phyloP scores from a whole-genome alignment of 2,888 invertebrate genomes.

The Tetheella fluctuosa region DNA sequence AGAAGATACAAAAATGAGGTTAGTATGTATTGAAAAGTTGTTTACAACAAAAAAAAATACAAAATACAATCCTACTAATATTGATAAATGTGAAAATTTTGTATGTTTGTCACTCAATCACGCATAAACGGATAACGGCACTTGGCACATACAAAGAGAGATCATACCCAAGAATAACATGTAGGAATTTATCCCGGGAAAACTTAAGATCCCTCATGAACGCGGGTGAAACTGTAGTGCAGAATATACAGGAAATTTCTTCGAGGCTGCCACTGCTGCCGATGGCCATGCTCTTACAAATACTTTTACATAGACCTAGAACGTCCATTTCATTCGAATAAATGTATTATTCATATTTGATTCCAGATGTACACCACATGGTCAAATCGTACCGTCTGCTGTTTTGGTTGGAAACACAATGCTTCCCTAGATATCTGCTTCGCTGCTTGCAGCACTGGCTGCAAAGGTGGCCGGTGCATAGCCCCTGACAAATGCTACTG shows the following conservation, averaged over 20 bases:
- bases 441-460: slow-evolving; percentile 79
- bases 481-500: slow-evolving; percentile 68
- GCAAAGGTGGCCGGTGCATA: slow-evolving; percentile 70
- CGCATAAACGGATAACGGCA: not conserved
- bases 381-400: slow-evolving; percentile 62
- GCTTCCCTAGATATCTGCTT: slow-evolving; percentile 62
- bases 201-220: too few relatives aligned
- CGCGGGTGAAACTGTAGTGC: too few relatives aligned
- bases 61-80: not conserved
- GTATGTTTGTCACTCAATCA: too few relatives aligned
- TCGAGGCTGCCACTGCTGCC: too few relatives aligned
- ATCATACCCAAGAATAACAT: not conserved
- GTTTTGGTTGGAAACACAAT: slow-evolving; percentile 70
- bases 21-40: not conserved
- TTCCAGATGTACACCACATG: slow-evolving; percentile 57
- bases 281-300: too few relatives aligned
- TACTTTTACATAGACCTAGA: too few relatives aligned
- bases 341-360: slow-evolving; percentile 11
- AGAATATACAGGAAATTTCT: too few relatives aligned
- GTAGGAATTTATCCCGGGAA: too few relatives aligned
- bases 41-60: too few relatives aligned
- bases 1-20: slow-evolving; percentile 56
- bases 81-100: not conserved
- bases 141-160: not conserved
- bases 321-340: too few relatives aligned